Percentiles rank a stretch among this genome's conserved stretches.
These are phyloP conservation scores for Stichodactyla helianthus DNA, from an alignment of 64 coral and sea anemone species.

Conservation along the genomic window DNA sequence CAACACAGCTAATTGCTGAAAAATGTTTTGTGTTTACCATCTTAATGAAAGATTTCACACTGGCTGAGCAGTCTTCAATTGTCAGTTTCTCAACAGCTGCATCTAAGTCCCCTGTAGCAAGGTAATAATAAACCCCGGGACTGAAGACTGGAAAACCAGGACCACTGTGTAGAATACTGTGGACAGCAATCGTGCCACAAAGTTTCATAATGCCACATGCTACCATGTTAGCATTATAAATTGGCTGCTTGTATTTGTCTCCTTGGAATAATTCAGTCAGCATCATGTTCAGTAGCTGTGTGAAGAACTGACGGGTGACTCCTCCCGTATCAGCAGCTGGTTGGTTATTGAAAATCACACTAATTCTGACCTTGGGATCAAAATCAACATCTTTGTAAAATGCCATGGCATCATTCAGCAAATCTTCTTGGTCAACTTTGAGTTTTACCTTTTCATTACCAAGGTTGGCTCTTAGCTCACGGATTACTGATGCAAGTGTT, in stretches of 20 bases:
- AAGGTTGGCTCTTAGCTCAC: conserved; percentile 15
- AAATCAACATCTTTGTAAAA: conserved; percentile 38
- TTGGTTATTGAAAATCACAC: conserved; percentile 40
- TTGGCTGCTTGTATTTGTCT: conserved; percentile 31
- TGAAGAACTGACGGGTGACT: conserved; percentile 38
- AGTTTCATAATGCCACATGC: conserved; percentile 57
- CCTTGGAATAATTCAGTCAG: conserved; percentile 42
- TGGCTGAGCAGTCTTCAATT: conserved; percentile 53
- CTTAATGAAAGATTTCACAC: conserved; percentile 49
- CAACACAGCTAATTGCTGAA: too few relatives aligned
- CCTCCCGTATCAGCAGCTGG: conserved; percentile 54
- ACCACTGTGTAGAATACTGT: conserved; percentile 58
- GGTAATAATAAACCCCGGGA: conserved; percentile 55
- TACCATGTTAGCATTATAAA: conserved; percentile 44
- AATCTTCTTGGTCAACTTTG: conserved; percentile 26
- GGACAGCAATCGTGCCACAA: conserved; percentile 57
- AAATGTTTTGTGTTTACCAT: conserved; percentile 30
- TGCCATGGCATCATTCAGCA: conserved; percentile 34
- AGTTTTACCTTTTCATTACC: conserved; percentile 18
- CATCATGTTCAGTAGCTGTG: conserved; percentile 46
- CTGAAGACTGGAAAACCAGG: conserved; percentile 56
- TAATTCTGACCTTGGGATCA: conserved; percentile 36
- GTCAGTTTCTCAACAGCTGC: conserved; percentile 50
- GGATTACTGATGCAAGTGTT: conserved; percentile 11
- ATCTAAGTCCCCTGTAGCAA: conserved; percentile 49